These are phyloP conservation scores for Aegotheles bennettii DNA, from an alignment of 2,113 vertebrate species.

Conservation along the genomic window DNA sequence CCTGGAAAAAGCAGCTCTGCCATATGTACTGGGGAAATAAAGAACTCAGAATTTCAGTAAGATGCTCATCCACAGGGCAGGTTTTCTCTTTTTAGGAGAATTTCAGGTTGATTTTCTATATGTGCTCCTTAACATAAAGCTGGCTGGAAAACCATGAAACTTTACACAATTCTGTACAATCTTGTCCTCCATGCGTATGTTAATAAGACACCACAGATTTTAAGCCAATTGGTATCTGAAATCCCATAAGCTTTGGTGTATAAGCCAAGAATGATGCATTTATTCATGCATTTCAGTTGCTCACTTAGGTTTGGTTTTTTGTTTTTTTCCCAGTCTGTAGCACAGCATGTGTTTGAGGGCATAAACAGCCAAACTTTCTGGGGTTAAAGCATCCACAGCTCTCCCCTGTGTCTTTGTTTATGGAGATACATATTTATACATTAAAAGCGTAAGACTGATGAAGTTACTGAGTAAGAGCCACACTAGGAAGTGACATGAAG, in stretches of 20 bases:
- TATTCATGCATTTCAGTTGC: slow-evolving; percentile 27
- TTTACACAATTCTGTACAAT: not conserved
- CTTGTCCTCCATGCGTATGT: not conserved
- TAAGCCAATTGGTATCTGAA: slow-evolving; percentile 16
- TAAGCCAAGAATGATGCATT: slow-evolving; percentile 11
- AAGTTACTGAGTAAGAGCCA: not conserved
- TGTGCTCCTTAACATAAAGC: not conserved
- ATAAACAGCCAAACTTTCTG: not conserved
- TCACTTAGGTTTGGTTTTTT: not conserved
- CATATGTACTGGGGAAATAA: not conserved
- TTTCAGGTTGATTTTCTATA: not conserved
- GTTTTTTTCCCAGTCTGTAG: not conserved
- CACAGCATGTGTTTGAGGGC: not conserved
- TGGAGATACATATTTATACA: not conserved
- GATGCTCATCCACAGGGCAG: not conserved
- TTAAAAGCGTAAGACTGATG: not conserved
- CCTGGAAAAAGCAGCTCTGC: not conserved
- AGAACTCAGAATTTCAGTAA: not conserved
- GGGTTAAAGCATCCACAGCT: not conserved
- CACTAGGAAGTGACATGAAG: not conserved
- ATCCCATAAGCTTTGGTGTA: slow-evolving; percentile 3
- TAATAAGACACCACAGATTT: slow-evolving; percentile 27
- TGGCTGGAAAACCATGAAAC: not conserved
- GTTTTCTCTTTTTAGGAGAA: not conserved
- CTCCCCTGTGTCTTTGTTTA: not conserved